Evolutionary conservation across 35 echinoderm and acorn worm genomes (phyloP), one percentile per base, ranked within the genome.

Genomic region (Holothuria glaberrima): DNA sequence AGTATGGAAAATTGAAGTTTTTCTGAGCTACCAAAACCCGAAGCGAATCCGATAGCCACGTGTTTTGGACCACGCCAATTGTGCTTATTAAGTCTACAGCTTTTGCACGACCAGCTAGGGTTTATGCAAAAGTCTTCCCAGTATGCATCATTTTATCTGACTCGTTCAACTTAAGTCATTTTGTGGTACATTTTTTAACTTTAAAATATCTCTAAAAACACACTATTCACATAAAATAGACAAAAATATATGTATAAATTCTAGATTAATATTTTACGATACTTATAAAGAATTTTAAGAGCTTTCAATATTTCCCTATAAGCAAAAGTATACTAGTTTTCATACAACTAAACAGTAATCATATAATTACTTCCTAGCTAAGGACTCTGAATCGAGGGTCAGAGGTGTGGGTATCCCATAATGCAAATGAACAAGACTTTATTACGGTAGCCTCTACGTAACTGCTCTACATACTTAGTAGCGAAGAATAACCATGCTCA

Each of bases 21-120:
- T 13, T 2, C 12, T 6, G 80, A 84, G 27, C 20, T 48, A 9
- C 21, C 41, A 41, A 84, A 84, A 84, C 80, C 80, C 80, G 46
- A 84, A 84, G 80, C 80, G 80, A 54, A 84, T 84, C 33, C 34
- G 80, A 58, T 32, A 84, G 80, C 80, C 80, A 84, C 80, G 80
- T 84, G 80, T 84, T 84, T 84, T 63, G 33, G 54, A 84, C 56
- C 52, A 31, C 80, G 80, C 80, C 57, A 84, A 22, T 19, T n/a
- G 22, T 41, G 27, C 52, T 36, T 58, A 38, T 58, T 18, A 60
- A 27, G 80, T 58, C 80, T 84, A 84, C 59, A 59, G 54, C 80
- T 84, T 84, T 63, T 84, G 80, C 31, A 63, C 21, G 9, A 9
- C 28, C 19, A 24, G 12, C 80, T 41, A 10, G 20, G 80, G 54